Conservation (phyloP, 1,140 invertebrate species). For the Myzus persicae region DNA sequence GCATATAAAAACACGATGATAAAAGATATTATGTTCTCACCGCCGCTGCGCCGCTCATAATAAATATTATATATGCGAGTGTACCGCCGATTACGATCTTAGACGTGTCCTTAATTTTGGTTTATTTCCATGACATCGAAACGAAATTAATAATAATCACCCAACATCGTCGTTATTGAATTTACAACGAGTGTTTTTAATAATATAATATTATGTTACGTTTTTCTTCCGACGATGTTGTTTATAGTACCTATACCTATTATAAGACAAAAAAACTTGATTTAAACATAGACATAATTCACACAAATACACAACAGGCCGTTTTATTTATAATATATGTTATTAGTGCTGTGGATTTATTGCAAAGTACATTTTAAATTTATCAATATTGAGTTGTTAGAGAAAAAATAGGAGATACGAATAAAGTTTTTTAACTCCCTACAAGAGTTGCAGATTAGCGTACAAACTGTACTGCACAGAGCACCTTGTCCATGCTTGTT, state of each 20-base stretch:
- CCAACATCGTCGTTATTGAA: not conserved
- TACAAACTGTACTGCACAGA: too few species aligned
- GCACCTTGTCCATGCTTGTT: too few species aligned
- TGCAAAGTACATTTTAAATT: not conserved
- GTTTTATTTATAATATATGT: not conserved
- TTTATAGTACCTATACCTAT: not conserved
- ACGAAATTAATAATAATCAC: constrained; percentile 9
- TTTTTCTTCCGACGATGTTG: not conserved
- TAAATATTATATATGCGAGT: not conserved
- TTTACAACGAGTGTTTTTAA: not conserved
- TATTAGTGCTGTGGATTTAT: not conserved
- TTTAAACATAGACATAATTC: not conserved
- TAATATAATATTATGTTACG: not conserved
- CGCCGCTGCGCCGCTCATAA: not conserved
- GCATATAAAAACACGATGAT: not conserved
- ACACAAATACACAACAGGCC: not conserved
- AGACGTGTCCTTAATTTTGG: constrained; percentile 28
- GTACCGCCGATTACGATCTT: not conserved
- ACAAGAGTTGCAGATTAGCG: too few species aligned
- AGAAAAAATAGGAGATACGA: too few species aligned
- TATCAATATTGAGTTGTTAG: too few species aligned
- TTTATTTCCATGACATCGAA: constrained; percentile 23
- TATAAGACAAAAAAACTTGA: not conserved
- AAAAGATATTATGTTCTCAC: constrained; percentile 22
- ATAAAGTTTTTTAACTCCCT: too few species aligned